Conservation (phyloP, 2,113 vertebrate genomes). For the Peromyscus polionotus region DNA sequence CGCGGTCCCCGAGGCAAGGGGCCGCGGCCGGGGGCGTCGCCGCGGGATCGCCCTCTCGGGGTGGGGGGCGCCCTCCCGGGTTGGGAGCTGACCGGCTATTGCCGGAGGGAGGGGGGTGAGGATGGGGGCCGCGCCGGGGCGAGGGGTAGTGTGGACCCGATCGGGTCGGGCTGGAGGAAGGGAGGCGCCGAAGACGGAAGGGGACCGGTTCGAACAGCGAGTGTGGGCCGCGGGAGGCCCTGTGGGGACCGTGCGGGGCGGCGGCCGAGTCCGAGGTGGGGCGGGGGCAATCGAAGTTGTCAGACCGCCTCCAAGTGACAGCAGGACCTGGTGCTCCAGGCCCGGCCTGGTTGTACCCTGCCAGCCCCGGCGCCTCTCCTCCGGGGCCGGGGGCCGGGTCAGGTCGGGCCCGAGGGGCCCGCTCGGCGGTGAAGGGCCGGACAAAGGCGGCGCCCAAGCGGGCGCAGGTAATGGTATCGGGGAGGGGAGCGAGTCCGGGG, state of each 20-base stretch:
- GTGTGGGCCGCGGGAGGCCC: conserved; percentile 79
- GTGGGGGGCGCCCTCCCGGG: conserved; percentile 68
- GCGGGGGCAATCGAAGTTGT: conserved; percentile 87
- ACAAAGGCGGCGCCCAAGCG: conserved; percentile 75
- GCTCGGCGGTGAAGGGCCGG: conserved; percentile 63
- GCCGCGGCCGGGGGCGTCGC: conserved; percentile 76
- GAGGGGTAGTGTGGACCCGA: conserved; percentile 60
- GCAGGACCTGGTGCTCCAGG: conserved; percentile 71
- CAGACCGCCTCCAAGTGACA: conserved; percentile 82
- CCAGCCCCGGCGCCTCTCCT: not conserved
- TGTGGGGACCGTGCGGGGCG: conserved; percentile 69
- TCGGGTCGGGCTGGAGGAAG: conserved; percentile 55
- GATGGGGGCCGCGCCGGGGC: conserved; percentile 84
- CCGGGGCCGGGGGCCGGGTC: conserved; percentile 65
- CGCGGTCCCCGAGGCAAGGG: conserved; percentile 75
- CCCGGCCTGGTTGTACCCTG: conserved; percentile 62
- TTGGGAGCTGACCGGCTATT: conserved; percentile 55
- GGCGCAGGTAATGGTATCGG: conserved; percentile 82
- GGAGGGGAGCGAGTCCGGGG: conserved; percentile 71
- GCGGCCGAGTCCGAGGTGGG: conserved; percentile 78
- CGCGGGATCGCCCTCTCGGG: conserved; percentile 60
- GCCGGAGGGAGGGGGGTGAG: conserved; percentile 84
- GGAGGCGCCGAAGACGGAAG: conserved; percentile 76
- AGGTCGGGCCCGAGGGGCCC: conserved; percentile 78
- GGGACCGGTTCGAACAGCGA: conserved; percentile 73